phyloP scores from a whole-genome alignment of 1,140 invertebrate genomes.

The Eumaeus atala region DNA sequence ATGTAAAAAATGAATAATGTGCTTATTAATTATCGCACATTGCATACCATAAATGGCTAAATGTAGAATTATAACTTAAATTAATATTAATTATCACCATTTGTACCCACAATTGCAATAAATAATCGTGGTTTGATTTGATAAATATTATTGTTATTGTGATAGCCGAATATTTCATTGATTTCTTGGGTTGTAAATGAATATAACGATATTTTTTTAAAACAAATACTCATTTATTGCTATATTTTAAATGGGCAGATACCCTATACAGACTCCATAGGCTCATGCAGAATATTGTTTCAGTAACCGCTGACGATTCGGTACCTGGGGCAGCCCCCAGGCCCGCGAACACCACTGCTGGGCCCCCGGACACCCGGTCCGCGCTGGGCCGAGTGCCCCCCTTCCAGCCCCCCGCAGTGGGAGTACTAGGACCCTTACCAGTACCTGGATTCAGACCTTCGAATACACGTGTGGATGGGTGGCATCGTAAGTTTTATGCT shows the following conservation, averaged over 20 bases:
- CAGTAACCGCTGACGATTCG: slow-evolving; percentile 9
- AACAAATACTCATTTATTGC: neutral
- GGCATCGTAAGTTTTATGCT: slow-evolving; percentile 50
- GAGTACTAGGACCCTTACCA: slow-evolving; percentile 31
- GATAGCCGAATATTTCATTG: too few relatives aligned
- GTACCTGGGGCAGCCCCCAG: neutral
- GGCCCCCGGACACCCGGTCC: slow-evolving; percentile 49
- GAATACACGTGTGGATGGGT: slow-evolving; percentile 46
- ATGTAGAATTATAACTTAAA: too few relatives aligned
- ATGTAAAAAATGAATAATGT: too few relatives aligned
- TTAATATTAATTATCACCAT: too few relatives aligned
- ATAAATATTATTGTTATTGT: too few relatives aligned
- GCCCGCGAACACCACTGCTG: slow-evolving; percentile 37
- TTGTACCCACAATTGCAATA: too few relatives aligned
- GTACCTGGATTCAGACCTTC: slow-evolving; percentile 40
- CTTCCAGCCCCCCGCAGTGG: slow-evolving; percentile 45
- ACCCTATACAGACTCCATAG: too few relatives aligned
- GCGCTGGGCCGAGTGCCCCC: slow-evolving; percentile 54
- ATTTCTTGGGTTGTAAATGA: too few relatives aligned
- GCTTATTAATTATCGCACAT: too few relatives aligned
- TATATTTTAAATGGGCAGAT: neutral
- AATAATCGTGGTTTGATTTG: too few relatives aligned
- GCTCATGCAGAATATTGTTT: neutral
- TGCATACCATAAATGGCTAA: too few relatives aligned
- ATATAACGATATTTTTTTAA: too few relatives aligned